phyloP scores from a whole-genome alignment of 1,140 invertebrate species.

The Hylaeus anthracinus region DNA sequence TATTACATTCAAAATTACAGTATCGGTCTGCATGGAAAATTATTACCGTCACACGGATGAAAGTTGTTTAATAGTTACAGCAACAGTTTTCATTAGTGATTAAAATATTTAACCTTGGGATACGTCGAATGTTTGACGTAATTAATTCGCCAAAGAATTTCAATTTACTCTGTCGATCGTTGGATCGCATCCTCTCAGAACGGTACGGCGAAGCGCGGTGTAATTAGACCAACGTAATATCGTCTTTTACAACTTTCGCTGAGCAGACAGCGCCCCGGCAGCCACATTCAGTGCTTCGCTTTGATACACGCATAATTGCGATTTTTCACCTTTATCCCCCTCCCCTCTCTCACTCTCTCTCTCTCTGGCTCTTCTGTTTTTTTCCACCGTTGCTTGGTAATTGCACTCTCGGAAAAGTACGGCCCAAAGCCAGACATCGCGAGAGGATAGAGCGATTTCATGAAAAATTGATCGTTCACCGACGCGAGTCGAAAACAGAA shows the following conservation, averaged over 20 bases:
- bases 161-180: constrained; percentile 7
- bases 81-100: too few relatives aligned
- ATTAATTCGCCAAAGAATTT: constrained; percentile 14
- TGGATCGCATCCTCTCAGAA: background rate
- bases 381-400: background rate
- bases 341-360: background rate
- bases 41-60: too few relatives aligned
- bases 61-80: too few relatives aligned
- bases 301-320: constrained; percentile 12
- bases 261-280: background rate
- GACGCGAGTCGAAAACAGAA: background rate
- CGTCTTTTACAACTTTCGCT: constrained; percentile 5
- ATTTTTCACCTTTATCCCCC: background rate
- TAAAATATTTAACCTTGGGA: too few relatives aligned
- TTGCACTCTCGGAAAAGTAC: background rate
- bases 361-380: background rate
- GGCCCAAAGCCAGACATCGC: too few relatives aligned
- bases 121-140: constrained; percentile 3
- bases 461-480: background rate
- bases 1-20: too few relatives aligned
- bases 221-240: constrained; percentile 3
- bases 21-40: too few relatives aligned
- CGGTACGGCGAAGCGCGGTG: background rate
- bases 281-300: background rate
- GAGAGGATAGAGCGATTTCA: background rate